Evolutionary conservation across 2,797 vertebrate genomes (phyloP).

Genomic region (Florisuga fusca): DNA sequence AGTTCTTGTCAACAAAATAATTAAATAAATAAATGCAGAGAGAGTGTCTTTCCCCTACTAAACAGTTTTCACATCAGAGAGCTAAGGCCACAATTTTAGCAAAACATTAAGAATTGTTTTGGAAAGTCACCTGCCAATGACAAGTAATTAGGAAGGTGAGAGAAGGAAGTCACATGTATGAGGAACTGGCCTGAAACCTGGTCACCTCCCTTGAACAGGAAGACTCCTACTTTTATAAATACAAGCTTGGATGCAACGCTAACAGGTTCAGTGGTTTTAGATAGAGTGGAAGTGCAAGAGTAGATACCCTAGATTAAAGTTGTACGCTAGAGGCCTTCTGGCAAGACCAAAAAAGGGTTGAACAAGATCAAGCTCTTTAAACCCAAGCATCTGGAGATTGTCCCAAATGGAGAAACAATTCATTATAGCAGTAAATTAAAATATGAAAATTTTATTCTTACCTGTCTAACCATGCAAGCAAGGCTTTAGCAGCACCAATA

Average conservation of each 20-base stretch:
- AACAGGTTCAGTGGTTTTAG: background rate
- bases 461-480: conserved; percentile 94
- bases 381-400: background rate
- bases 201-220: background rate
- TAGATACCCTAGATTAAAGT: background rate
- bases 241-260: background rate
- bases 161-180: background rate
- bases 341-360: background rate
- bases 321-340: background rate
- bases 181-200: background rate
- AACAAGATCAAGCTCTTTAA: background rate
- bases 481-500: conserved; percentile 90
- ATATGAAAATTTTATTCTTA: conserved; percentile 56
- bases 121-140: background rate
- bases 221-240: background rate
- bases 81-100: background rate
- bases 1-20: background rate
- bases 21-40: background rate
- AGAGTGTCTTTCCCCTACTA: background rate
- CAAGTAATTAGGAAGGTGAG: background rate
- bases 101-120: background rate
- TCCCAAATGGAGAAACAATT: background rate
- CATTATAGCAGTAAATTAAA: background rate
- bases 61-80: background rate
- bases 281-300: background rate